Evolutionary conservation across 2,797 vertebrate genomes (phyloP), one percentile per base, ranked within the genome.

Genomic region (Sciaenops ocellatus): DNA sequence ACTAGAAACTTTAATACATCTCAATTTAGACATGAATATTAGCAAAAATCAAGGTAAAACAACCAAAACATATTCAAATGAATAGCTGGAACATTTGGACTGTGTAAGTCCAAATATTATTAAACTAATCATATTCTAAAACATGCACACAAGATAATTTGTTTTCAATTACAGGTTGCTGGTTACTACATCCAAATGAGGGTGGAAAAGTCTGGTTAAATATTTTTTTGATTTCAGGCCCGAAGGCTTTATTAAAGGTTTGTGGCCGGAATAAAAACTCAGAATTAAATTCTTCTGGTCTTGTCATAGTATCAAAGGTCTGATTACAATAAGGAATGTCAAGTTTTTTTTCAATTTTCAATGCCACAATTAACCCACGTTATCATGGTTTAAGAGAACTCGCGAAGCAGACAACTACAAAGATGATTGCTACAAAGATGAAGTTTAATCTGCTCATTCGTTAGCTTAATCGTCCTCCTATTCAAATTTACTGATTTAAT

Each of bases 151-250:
- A 34, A 41, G 28, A 24, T 41, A 34, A 15, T 52, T 54, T 61
- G 20, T 51, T 79, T 70, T 71, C 17, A 44, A 30, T 60, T 51
- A 60, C 24, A 69, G 54, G 59, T 55, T 69, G 13, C 34, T 67
- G 26, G 28, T 47, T 55, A 57, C 15, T 34, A 34, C 18, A n/a
- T 42, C 28, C 38, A 65, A 48, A 59, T 52, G 24, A 56, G 26
- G 59, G 28, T 30, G 24, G 42, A 61, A 59, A 57, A 13, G 28
- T 50, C 20, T 61, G 60, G 59, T 69, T 64, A 41, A 57, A 61
- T 47, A 34, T 4, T 13, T 67, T 15, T 11, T 46, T 52, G 13
- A 56, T 62, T 72, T 61, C 41, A 60, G 38, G 52, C 44, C 44
- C 62, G 28, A 69, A 65, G 15, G 30, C 50, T 0, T 30, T 50